Percentiles rank a stretch among this genome's conserved stretches.
phyloP scores from a whole-genome alignment of 2,888 invertebrate genomes.

The Arenicola marina region DNA sequence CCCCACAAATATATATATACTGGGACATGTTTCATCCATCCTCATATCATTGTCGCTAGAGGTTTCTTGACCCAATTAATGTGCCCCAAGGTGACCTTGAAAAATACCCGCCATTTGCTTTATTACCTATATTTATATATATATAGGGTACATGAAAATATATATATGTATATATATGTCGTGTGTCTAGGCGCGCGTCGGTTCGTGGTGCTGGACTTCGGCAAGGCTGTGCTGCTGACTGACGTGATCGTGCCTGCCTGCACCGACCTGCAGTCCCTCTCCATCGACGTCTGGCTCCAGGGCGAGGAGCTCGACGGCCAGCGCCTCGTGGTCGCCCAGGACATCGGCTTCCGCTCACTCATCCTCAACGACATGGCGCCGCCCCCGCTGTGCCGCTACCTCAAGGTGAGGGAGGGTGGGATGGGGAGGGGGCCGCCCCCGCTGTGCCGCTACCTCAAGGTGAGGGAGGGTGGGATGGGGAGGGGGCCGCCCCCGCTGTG shows the following conservation, averaged over 20 bases:
- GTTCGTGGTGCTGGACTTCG: constrained; percentile 90
- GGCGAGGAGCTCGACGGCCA: constrained; percentile 85
- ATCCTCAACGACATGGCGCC: constrained; percentile 88
- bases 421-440: too few species aligned
- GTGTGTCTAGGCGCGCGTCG: constrained; percentile 77
- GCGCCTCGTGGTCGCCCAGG: constrained; percentile 81
- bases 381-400: constrained; percentile 83
- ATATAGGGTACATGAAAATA: too few species aligned
- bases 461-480: too few species aligned
- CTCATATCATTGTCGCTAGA: too few species aligned
- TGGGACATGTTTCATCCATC: too few species aligned
- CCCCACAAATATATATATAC: too few species aligned
- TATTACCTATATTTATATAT: too few species aligned
- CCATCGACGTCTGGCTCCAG: constrained; percentile 87
- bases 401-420: constrained; percentile 82
- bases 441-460: too few species aligned
- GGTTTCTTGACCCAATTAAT: too few species aligned
- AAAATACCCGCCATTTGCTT: too few species aligned
- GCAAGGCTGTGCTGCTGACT: constrained; percentile 81
- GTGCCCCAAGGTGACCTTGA: too few species aligned
- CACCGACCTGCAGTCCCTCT: constrained; percentile 72
- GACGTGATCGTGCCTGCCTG: constrained; percentile 70
- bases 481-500: too few species aligned
- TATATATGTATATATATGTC: background rate
- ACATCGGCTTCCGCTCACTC: constrained; percentile 84